Evolutionary conservation across 2,113 vertebrate species (phyloP), one percentile per base, ranked within the genome.

Genomic region (Axis porcinus): DNA sequence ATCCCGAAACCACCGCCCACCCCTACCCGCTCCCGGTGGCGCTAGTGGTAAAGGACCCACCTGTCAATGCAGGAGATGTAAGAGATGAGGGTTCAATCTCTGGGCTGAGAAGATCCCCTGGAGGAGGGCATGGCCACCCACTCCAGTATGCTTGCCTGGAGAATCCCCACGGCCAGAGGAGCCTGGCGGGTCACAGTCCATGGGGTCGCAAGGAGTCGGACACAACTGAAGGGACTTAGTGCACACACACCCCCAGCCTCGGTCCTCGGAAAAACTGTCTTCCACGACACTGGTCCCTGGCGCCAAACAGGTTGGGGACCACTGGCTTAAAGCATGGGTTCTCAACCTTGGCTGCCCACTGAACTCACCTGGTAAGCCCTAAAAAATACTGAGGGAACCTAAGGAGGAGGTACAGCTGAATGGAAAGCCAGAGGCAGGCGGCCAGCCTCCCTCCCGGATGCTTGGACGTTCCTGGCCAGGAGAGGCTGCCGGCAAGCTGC

Each of bases 11-110:
- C 67, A 70, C n/a, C n/a, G 36, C 9, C 67, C 67, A 70, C 67
- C 10, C 19, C 67, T 23, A 23, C n/a, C 67, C 12, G 10, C 11
- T 70, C 5, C n/a, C 0, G 5, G 67, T 0, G 19, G 19, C 1
- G 10, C n/a, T 12, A 23, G n/a, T 40, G n/a, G n/a, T 23, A 23
- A 23, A 23, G n/a, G 40, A 2, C 10, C n/a, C 0, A 19, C 67
- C 67, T 70, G 67, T 21, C n/a, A 23, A 4, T 13, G 67, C 12
- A 12, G 67, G n/a, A 23, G 23, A 76, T 25, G 12, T 14, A 14
- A 43, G 70, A 76, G 70, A 43, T 6, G 3, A 0, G 23, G 70
- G 21, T 76, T 43, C 36, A 1, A 43, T 43, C 70, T 40, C 36
- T 2, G 11, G 70, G 12, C 36, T 76, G 70, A 76, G 23, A 76